These are phyloP conservation scores for Caenorhabditis sp. DNA, from an alignment of 2,888 invertebrate genomes.

Conservation along the genomic window DNA sequence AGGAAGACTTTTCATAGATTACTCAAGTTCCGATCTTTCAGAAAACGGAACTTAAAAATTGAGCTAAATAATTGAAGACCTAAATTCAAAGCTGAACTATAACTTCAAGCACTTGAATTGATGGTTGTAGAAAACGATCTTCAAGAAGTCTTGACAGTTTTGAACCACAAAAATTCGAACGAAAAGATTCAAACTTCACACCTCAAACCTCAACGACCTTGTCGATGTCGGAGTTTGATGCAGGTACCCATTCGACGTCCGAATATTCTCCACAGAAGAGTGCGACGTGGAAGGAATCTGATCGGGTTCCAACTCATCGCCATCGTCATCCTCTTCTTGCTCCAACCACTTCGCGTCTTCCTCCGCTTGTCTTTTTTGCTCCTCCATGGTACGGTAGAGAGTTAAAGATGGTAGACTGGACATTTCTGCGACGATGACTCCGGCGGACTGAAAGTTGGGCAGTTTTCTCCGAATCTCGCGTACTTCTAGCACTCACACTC, in stretches of 20 bases:
- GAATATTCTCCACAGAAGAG: slow-evolving; percentile 55
- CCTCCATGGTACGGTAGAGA: slow-evolving; percentile 77
- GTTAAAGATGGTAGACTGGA: slow-evolving; percentile 75
- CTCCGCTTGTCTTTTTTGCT: slow-evolving; percentile 78
- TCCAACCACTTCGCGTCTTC: slow-evolving; percentile 81
- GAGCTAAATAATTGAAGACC: too few relatives aligned
- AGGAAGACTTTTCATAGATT: too few relatives aligned
- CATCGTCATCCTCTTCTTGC: slow-evolving; percentile 60
- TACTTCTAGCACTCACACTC: slow-evolving; percentile 42
- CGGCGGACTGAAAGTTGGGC: slow-evolving; percentile 65
- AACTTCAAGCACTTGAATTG: too few relatives aligned
- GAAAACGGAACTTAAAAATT: too few relatives aligned
- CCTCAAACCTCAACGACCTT: slow-evolving; percentile 50
- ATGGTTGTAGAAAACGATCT: too few relatives aligned
- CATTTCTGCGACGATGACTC: slow-evolving; percentile 77
- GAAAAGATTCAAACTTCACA: slow-evolving; percentile 13
- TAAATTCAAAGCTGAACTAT: too few relatives aligned
- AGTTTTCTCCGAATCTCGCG: background rate
- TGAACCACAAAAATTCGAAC: too few relatives aligned
- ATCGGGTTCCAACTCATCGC: slow-evolving; percentile 50
- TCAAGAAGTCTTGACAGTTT: too few relatives aligned
- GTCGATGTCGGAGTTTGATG: slow-evolving; percentile 53
- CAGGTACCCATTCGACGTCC: slow-evolving; percentile 46
- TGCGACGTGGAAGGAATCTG: slow-evolving; percentile 54
- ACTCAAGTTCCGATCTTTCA: too few relatives aligned